Conservation (phyloP, 2,113 vertebrate species). For the Cercopithecus mona region DNA sequence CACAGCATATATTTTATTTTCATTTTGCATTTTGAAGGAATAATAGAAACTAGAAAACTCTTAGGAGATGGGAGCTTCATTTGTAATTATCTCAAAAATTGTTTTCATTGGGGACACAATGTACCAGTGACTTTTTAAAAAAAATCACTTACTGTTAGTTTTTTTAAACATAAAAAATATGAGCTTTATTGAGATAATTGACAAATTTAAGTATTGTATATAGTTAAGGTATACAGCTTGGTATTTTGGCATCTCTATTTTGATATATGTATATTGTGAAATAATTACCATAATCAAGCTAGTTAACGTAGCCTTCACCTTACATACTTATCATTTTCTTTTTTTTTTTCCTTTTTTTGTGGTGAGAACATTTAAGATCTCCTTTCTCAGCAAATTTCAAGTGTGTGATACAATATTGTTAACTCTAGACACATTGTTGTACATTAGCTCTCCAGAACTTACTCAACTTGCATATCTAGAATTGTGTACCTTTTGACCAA, state of each 20-base stretch:
- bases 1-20: not conserved
- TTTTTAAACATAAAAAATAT: not conserved
- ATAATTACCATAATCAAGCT: not conserved
- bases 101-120: not conserved
- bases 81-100: not conserved
- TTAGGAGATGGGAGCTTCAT: not conserved
- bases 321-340: not conserved
- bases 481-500: not conserved
- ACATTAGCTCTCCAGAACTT: not conserved
- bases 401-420: not conserved
- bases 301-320: not conserved
- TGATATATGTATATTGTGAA: not conserved
- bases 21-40: conserved; percentile 8
- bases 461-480: not conserved
- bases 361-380: not conserved
- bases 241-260: not conserved
- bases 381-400: not conserved
- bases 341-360: not conserved
- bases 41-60: not conserved
- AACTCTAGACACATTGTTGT: not conserved
- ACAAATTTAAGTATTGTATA: not conserved
- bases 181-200: not conserved
- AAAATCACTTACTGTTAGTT: not conserved
- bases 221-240: not conserved
- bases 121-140: not conserved